phyloP scores from a whole-genome alignment of 2,888 invertebrate species.

The Zootermopsis nevadensis region DNA sequence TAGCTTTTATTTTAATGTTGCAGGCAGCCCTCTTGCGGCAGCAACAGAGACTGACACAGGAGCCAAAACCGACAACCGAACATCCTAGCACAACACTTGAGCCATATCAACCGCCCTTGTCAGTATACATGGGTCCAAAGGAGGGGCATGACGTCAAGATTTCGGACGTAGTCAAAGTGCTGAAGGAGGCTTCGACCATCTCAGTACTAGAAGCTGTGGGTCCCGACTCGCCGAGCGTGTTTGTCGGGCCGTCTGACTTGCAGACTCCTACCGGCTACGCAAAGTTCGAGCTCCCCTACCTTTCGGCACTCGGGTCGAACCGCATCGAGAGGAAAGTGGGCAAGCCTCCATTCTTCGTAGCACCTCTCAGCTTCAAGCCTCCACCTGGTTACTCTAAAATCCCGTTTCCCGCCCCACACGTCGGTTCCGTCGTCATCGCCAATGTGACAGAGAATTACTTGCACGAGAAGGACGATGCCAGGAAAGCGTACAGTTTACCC shows the following conservation, averaged over 20 bases:
- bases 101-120: constrained; percentile 87
- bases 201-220: constrained; percentile 81
- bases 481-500: constrained; percentile 64
- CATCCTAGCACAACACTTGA: constrained; percentile 25
- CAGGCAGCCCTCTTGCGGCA: constrained; percentile 27
- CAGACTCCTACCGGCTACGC: constrained; percentile 77
- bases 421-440: constrained; percentile 82
- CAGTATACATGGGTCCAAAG: constrained; percentile 75
- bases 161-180: constrained; percentile 71
- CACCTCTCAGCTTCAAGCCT: constrained; percentile 85
- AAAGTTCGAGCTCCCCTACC: constrained; percentile 85
- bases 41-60: constrained; percentile 27
- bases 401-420: constrained; percentile 86
- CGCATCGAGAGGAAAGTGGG: constrained; percentile 78
- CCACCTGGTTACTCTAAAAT: constrained; percentile 87
- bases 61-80: constrained; percentile 6
- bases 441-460: constrained; percentile 65
- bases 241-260: constrained; percentile 83
- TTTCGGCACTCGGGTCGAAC: constrained; percentile 77
- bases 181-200: constrained; percentile 79
- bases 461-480: constrained; percentile 56
- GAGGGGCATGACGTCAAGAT: constrained; percentile 68
- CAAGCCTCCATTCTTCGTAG: constrained; percentile 85
- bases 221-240: constrained; percentile 77
- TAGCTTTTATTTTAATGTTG: not conserved